These are phyloP conservation scores for Baccha elongata DNA, from an alignment of 2,888 invertebrate species.

Conservation along the genomic window DNA sequence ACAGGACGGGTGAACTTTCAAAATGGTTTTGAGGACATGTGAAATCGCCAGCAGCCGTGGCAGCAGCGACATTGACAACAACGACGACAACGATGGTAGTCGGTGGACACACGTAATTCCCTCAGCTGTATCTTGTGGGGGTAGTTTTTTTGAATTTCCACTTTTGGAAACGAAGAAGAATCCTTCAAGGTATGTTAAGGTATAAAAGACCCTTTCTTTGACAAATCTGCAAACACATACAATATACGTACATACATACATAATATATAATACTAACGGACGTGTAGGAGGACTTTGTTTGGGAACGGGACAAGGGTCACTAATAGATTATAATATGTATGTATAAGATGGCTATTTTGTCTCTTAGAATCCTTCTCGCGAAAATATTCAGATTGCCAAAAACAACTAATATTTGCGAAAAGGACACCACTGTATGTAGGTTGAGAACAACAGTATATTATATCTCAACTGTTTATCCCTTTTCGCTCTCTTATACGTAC, in stretches of 20 bases:
- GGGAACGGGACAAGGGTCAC: conserved; percentile 16
- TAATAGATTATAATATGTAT: conserved; percentile 56
- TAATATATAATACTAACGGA: conserved; percentile 15
- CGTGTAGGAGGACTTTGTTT: neutral
- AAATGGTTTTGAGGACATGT: conserved; percentile 65
- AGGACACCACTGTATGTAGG: no score
- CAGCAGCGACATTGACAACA: conserved; percentile 3
- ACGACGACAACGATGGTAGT: conserved; percentile 1
- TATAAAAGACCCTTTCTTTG: conserved; percentile 61
- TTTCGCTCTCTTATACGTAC: no score
- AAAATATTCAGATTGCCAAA: conserved; percentile 49
- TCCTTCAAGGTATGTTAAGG: conserved; percentile 57
- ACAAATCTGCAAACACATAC: conserved; percentile 18
- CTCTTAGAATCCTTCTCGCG: conserved; percentile 63
- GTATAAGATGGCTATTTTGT: conserved; percentile 59
- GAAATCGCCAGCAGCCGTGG: conserved; percentile 58
- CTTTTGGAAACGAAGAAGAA: conserved; percentile 52
- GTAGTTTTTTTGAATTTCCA: conserved; percentile 57
- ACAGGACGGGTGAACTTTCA: conserved; percentile 54
- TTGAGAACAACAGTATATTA: no score
- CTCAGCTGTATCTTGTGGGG: conserved; percentile 43
- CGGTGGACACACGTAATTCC: conserved; percentile 58
- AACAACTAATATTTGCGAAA: conserved; percentile 48
- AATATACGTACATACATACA: no score
- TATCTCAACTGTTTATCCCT: no score